These are phyloP conservation scores for Trichechus manatus DNA, from an alignment of 2,113 vertebrate species.

Conservation along the genomic window DNA sequence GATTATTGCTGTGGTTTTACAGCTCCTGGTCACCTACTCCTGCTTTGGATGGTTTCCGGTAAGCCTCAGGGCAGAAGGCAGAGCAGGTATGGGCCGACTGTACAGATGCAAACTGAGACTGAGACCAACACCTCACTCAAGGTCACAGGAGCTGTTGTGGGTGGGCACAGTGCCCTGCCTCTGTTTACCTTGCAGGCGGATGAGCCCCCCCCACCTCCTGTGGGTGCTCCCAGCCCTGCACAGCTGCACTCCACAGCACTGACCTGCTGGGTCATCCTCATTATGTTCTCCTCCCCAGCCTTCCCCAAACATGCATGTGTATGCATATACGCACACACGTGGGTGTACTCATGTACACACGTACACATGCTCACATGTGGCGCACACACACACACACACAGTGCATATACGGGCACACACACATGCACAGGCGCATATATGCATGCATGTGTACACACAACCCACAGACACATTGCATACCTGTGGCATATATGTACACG, in stretches of 20 bases:
- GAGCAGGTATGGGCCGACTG: not conserved
- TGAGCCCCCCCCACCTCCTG: no score
- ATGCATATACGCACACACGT: not conserved
- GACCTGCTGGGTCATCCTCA: no score
- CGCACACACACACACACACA: rapidly evolving
- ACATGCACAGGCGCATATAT: not conserved
- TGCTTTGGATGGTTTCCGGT: not conserved
- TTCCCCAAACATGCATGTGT: no score
- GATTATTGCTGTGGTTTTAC: not conserved
- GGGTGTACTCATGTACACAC: not conserved
- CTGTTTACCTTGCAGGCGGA: not conserved
- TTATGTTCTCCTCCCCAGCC: no score
- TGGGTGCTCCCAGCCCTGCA: no score
- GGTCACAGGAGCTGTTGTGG: no score
- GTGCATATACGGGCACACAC: no score
- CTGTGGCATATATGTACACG: no score
- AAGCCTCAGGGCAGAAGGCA: not conserved
- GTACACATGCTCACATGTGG: not conserved
- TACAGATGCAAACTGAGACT: not conserved
- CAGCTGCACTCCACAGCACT: no score
- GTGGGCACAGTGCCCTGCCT: no score
- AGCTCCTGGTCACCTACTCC: not conserved
- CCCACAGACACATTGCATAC: no score
- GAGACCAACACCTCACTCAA: rapidly evolving
- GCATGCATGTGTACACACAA: no score